Conservation (phyloP, 2,797 vertebrate species). For the Anisognathus igniventris region DNA sequence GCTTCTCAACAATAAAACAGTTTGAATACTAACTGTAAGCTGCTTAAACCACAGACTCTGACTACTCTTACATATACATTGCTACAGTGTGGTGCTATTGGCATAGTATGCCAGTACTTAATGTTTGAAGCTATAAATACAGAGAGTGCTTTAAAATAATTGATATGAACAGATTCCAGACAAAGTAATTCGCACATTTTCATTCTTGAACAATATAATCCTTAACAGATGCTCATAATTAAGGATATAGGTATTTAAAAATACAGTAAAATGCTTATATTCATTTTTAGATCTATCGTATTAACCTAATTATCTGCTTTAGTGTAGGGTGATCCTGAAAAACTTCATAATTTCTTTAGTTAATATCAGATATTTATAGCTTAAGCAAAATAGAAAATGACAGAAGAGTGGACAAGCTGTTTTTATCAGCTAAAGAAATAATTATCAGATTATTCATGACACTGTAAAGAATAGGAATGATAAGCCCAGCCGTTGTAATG, state of each 20-base stretch:
- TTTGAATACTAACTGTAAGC: neutral
- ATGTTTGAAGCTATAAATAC: neutral
- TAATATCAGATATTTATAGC: neutral
- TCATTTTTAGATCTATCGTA: neutral
- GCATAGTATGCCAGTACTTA: neutral
- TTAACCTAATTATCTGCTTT: neutral
- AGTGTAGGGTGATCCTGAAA: neutral
- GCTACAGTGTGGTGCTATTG: neutral
- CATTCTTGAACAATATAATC: neutral
- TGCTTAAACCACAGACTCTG: neutral
- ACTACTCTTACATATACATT: neutral
- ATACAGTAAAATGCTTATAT: neutral
- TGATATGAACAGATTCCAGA: neutral
- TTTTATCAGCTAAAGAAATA: constrained; percentile 39
- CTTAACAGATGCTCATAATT: neutral
- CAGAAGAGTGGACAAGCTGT: constrained; percentile 43
- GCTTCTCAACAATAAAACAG: neutral
- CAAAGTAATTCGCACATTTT: neutral
- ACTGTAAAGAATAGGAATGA: constrained; percentile 33
- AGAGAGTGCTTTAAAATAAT: neutral
- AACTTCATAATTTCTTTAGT: neutral
- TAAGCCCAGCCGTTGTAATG: constrained; percentile 16
- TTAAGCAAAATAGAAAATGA: constrained; percentile 38
- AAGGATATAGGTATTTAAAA: neutral
- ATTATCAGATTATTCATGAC: constrained; percentile 43